Evolutionary conservation across 2,888 invertebrate species (phyloP), one percentile per base, ranked within the genome.

Genomic region (Homarus gammarus): DNA sequence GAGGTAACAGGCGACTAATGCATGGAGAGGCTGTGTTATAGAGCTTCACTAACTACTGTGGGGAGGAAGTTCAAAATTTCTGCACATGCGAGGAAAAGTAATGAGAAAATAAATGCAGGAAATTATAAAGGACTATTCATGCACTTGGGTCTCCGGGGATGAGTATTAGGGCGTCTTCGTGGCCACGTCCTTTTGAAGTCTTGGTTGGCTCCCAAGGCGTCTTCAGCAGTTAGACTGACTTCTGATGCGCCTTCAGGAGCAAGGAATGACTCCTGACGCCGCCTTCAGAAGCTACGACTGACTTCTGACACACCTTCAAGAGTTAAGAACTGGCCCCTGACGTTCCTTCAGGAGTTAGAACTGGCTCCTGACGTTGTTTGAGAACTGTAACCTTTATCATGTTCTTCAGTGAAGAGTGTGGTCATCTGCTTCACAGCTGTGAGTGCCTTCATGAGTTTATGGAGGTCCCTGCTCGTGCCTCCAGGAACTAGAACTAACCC

Each of bases 1-100:
- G 27, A 64, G 64, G 64, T 27, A 27, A 64, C 64, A 64, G 64
- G 64, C 27, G 22, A 64, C 64, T 64, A 64, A 8, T 64, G 27
- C 64, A 64, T 56, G 18, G 22, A 56, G 2, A 22, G 64, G 64
- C 27, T 22, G 64, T 64, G 64, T 64, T 64, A 64, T 22, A 27
- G 64, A 64, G 64, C 64, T 64, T n/a, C 27, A 64, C 64, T 64
- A 64, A 64, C 64, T 64, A 64, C 64, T 64, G 64, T 27, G 64
- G 64, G 64, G 64, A 64, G 27, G 64, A 8, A 27, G 8, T 8
- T 27, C n/a, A 27, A 8, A 8, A 5, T 64, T 27, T 64, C 27
- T 64, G 64, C 64, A 64, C 64, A 64, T 64, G 64, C 64, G 64
- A 64, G 64, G 27, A 27, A 64, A 64, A 64, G 64, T 64, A 64